Base-by-base conservation (phyloP, 1,140 invertebrate species). In the Diachasma alloeum region DNA sequence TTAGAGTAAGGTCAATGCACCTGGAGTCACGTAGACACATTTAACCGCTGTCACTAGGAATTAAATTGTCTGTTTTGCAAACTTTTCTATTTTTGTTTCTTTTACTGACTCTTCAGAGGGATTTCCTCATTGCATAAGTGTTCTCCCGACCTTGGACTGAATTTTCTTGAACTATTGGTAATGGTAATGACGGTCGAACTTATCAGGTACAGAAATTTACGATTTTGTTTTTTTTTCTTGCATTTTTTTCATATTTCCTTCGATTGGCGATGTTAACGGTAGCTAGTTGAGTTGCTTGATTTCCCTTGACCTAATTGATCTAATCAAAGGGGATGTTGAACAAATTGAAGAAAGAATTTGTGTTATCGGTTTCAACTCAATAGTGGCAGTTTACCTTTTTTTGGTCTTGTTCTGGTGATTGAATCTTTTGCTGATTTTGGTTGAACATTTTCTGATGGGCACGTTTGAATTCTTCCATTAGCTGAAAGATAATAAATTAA, bases 391-490 rank as follows among this genome's bases (percentile, higher is more conserved):
- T 84, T 82, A 87, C 86, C 84, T 87, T 82, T 42, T 88, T 85
- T 8, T 59, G 2, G 46, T 72, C 10, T 44, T 84, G 81, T 70
- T 84, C 83, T 13, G 75, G 78, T 46, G 78, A 75, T 56, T 87
- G 85, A 15, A 78, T 79, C 72, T 84, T 83, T 71, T 86, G 86
- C 56, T 87, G 86, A 26, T 83, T 77, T n/a, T 86, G 84, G 70
- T 93, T 92, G 87, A 96, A 96, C 95, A 96, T 96, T 90, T 94
- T 94, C 78, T 93, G 91, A 87, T 96, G 95, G 0, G 94, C 95
- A 83, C 93, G 93, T 84, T 95, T 96, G 84, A 97, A 96, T 89
- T 97, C 96, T 87, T 96, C 93, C 94, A 97, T 96, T 66, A 97
- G 86, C 82, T 95, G 92, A 6, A 79, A 74, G 48, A 53, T 15